phyloP scores from a whole-genome alignment of 2,797 vertebrate genomes.

The Sebastes goodei region DNA sequence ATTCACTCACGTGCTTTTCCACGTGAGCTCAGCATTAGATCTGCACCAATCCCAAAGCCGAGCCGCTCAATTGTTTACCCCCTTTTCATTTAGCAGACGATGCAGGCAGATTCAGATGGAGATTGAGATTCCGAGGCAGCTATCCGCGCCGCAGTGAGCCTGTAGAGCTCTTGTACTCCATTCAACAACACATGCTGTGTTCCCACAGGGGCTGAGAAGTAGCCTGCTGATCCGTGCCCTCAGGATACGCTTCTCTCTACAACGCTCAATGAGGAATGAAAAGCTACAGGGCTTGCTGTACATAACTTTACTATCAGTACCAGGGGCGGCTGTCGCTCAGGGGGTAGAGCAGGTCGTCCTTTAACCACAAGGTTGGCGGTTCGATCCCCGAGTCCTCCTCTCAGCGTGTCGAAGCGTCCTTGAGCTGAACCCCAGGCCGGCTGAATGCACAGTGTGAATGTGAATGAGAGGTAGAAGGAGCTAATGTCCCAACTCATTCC shows the following conservation, averaged over 20 bases:
- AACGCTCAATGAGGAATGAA: neutral
- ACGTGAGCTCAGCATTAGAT: constrained; percentile 26
- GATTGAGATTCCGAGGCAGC: neutral
- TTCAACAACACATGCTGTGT: constrained; percentile 29
- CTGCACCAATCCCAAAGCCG: constrained; percentile 7
- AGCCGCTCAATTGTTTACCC: neutral
- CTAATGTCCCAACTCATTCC: too few relatives aligned
- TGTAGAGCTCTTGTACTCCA: constrained; percentile 1
- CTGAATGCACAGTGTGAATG: neutral
- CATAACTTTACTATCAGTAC: neutral
- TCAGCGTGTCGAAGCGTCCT: neutral
- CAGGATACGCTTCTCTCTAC: neutral
- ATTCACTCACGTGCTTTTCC: constrained; percentile 8
- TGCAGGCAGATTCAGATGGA: neutral
- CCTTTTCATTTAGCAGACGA: constrained; percentile 1
- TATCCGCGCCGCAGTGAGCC: neutral
- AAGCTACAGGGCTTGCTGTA: neutral
- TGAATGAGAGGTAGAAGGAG: neutral
- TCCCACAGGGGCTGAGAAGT: constrained; percentile 5
- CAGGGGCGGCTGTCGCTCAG: neutral
- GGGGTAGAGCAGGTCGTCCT: neutral
- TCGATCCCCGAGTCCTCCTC: neutral
- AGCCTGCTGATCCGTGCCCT: constrained; percentile 3
- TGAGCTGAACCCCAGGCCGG: neutral
- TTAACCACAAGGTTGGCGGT: neutral